A percentile compares a stretch with the other conserved stretches of the same genome.
These are phyloP conservation scores for Megaceryle maxima DNA, from an alignment of 2,113 vertebrate species.

Conservation along the genomic window DNA sequence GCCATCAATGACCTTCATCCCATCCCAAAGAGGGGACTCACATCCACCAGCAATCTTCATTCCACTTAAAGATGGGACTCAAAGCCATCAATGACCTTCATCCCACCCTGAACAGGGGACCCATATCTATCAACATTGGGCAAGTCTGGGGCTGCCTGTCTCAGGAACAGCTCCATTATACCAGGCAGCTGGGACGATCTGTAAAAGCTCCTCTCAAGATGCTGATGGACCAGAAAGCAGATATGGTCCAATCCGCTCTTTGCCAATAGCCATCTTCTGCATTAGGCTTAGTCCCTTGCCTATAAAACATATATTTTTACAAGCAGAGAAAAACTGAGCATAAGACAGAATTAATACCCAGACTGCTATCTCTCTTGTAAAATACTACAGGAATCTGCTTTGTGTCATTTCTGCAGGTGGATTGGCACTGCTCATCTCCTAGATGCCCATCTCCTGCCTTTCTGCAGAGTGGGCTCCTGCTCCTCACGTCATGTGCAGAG, in stretches of 20 bases:
- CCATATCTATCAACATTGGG: accelerated
- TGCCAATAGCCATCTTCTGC: neutral
- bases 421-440: neutral
- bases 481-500: neutral
- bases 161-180: neutral
- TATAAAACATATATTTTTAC: neutral
- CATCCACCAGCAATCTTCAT: too few species aligned
- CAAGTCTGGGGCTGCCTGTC: neutral
- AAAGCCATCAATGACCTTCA: neutral
- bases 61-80: too few species aligned
- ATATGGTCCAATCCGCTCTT: neutral
- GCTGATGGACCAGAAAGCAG: neutral
- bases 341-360: neutral
- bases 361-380: neutral
- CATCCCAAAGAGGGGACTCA: neutral
- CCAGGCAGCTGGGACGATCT: neutral
- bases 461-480: neutral
- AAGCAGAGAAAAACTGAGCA: neutral
- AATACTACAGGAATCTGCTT: neutral
- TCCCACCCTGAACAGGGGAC: neutral
- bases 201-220: neutral
- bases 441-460: neutral
- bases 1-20: neutral
- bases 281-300: neutral
- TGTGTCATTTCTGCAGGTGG: neutral